phyloP scores from a whole-genome alignment of 1,140 invertebrate genomes.

The Pseudomyrmex flavicornis region DNA sequence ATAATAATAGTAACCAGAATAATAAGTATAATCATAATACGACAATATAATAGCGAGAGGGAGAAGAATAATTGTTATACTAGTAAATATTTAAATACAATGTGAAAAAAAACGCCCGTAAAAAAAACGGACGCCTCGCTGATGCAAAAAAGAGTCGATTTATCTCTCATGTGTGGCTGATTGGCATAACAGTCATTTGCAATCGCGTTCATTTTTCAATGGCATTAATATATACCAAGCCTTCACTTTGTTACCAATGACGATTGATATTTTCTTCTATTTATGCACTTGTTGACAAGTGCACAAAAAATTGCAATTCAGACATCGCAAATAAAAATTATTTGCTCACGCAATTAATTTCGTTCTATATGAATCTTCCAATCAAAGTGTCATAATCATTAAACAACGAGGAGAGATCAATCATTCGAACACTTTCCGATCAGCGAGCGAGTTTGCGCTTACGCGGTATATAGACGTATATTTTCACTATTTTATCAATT shows the following conservation, averaged over 20 bases:
- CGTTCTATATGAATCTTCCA: background rate
- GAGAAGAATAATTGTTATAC: constrained; percentile 62
- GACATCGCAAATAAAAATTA: constrained; percentile 2
- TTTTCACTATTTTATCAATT: constrained; percentile 51
- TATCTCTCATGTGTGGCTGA: constrained; percentile 8
- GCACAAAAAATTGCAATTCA: background rate
- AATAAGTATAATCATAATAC: constrained; percentile 77
- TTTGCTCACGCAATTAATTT: constrained; percentile 1
- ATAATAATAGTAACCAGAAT: constrained; percentile 76
- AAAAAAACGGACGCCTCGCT: constrained; percentile 33
- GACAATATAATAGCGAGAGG: constrained; percentile 67
- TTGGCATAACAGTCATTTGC: background rate
- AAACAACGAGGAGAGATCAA: constrained; percentile 24
- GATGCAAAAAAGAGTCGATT: constrained; percentile 28
- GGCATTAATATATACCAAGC: background rate
- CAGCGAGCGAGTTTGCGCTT: constrained; percentile 24
- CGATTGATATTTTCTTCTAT: constrained; percentile 16
- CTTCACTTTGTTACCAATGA: constrained; percentile 1
- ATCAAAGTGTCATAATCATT: background rate
- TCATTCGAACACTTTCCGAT: constrained; percentile 42
- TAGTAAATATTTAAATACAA: constrained; percentile 31
- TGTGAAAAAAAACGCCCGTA: constrained; percentile 29
- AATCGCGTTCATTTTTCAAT: background rate
- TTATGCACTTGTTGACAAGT: background rate
- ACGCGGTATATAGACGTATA: constrained; percentile 17